Base-by-base conservation (phyloP, 2,113 vertebrate genomes). In the Lycaon pictus region DNA sequence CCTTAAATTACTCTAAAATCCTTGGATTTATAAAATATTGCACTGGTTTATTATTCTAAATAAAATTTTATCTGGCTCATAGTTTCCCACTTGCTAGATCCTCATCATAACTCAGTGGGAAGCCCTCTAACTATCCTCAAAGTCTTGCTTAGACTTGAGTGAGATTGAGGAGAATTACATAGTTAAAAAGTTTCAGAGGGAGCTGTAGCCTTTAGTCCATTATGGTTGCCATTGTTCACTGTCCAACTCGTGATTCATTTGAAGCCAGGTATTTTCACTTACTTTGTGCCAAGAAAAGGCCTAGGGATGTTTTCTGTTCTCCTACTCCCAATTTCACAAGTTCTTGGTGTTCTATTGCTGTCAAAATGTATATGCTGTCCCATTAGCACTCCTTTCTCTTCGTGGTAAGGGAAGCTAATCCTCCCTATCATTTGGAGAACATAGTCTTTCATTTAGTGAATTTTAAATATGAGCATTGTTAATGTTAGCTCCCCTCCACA, bases 31-130 rank as follows among this genome's bases (percentile, higher is more conserved):
- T 67, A 63, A 83, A 65, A 51, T 77, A 92, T n/a, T 11, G 0
- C 2, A 13, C 2, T 37, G 17, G 13, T 56, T 92, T 89, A 67
- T 58, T 90, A 69, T 81, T 81, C n/a, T 63, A 63, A 85, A 93
- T 80, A 63, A 84, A 72, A 93, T 72, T 93, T 69, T 22, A 55
- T 48, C 29, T 88, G 90, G 27, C 3, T 81, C 48, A 97, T 76
- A 77, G 51, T 62, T 94, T 91, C 63, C 20, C 13, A 51, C 15
- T 96, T 76, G 58, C 72, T 90, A 76, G 35, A 88, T 67, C 58
- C 29, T 94, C 27, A 56, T 0, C n/a, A 37, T 72, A 89, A 65
- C 10, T 81, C 71, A 55, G 3, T 48, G 5, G 4, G 56, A 19
- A 93, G 8, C 1, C 27, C 27, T 80, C 10, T 65, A n/a, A 17